Evolutionary conservation across 2,113 vertebrate species (phyloP).

Genomic region (human): DNA sequence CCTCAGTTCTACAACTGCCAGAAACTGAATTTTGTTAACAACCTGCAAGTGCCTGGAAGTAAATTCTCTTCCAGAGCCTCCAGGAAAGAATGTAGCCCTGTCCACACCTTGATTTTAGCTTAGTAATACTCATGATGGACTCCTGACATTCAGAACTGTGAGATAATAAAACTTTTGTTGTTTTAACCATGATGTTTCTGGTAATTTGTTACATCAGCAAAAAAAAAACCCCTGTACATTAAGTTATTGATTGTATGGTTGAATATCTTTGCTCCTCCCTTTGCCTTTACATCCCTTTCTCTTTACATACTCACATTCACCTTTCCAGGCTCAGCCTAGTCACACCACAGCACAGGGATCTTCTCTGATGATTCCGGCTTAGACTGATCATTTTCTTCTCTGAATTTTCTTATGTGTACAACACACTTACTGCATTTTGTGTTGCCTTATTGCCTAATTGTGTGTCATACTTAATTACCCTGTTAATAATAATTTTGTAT

Average conservation of each 20-base stretch:
- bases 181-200: not conserved
- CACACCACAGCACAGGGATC: not conserved
- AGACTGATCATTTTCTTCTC: too few relatives aligned
- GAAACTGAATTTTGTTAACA: not conserved
- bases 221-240: too few relatives aligned
- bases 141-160: not conserved
- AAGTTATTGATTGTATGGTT: not conserved
- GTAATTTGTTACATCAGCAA: not conserved
- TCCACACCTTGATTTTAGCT: not conserved
- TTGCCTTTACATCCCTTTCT: not conserved
- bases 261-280: not conserved
- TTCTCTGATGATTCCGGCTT: not conserved
- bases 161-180: not conserved
- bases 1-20: not conserved
- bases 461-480: not conserved
- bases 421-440: not conserved
- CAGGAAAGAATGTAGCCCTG: not conserved
- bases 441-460: not conserved
- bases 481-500: not conserved
- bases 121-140: not conserved
- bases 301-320: not conserved
- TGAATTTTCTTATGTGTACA: not conserved
- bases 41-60: not conserved
- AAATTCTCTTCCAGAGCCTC: not conserved
- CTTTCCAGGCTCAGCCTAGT: not conserved